These are phyloP conservation scores for Acheta domesticus DNA, from an alignment of 2,888 invertebrate genomes.

Conservation along the genomic window DNA sequence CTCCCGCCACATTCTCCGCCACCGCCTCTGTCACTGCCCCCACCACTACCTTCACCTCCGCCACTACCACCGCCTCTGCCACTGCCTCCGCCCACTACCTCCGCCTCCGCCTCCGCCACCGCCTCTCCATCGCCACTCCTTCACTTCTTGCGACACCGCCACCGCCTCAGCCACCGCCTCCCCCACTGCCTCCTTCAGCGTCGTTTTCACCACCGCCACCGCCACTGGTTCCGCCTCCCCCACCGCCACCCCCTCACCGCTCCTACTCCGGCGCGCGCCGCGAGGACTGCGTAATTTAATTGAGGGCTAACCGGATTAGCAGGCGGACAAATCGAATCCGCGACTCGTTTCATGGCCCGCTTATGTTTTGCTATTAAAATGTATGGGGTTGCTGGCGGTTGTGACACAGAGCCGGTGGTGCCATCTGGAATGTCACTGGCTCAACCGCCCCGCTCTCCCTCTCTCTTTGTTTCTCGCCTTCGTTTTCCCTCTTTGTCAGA, in stretches of 20 bases:
- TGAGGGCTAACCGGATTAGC: not conserved
- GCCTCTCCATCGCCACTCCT: not conserved
- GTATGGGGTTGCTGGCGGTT: not conserved
- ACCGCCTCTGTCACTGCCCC: too few relatives aligned
- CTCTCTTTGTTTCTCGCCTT: too few relatives aligned
- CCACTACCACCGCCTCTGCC: not conserved
- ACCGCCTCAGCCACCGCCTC: not conserved
- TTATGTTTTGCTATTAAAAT: constrained; percentile 9
- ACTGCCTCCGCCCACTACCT: not conserved
- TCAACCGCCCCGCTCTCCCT: too few relatives aligned
- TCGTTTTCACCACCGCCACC: not conserved
- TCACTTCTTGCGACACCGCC: not conserved
- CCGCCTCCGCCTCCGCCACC: not conserved
- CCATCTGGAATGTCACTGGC: too few relatives aligned
- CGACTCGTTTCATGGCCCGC: not conserved
- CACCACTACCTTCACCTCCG: not conserved
- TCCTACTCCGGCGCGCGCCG: not conserved
- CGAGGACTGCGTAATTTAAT: not conserved
- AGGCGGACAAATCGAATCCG: not conserved
- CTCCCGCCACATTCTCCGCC: too few relatives aligned
- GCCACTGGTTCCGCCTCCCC: not conserved
- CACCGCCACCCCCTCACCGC: not conserved
- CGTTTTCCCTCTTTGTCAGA: too few relatives aligned
- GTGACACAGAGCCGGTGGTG: too few relatives aligned
- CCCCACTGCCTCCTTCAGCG: fast-evolving